Conservation (phyloP, 2,888 invertebrate species). For the Tenthredo livida region DNA sequence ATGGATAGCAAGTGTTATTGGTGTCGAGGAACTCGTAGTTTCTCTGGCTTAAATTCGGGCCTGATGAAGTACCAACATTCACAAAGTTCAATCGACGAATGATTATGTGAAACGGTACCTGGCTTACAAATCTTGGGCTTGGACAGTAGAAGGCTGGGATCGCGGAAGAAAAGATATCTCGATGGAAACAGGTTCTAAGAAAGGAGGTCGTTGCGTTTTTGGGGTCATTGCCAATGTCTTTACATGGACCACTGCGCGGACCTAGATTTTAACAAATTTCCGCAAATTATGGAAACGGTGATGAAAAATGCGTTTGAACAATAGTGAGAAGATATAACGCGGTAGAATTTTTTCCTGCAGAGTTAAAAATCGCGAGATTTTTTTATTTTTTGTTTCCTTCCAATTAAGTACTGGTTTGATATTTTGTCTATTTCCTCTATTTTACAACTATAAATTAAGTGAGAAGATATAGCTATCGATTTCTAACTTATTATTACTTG, state of each 20-base stretch:
- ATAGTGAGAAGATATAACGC: neutral
- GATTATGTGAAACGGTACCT: slow-evolving; percentile 11
- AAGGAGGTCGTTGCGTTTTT: slow-evolving; percentile 73
- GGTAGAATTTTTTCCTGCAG: neutral
- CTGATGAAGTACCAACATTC: neutral
- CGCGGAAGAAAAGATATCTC: slow-evolving; percentile 56
- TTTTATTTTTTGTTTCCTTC: neutral
- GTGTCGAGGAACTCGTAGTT: neutral
- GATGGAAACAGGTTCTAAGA: slow-evolving; percentile 71
- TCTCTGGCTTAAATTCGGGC: neutral
- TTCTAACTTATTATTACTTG: neutral
- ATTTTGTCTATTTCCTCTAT: neutral
- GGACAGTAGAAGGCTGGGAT: slow-evolving; percentile 21
- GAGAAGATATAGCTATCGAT: neutral
- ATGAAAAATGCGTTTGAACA: neutral
- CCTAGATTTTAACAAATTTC: neutral
- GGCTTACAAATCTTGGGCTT: slow-evolving; percentile 52
- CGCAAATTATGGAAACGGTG: neutral
- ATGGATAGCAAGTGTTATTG: neutral
- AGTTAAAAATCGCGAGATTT: neutral
- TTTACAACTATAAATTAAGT: neutral
- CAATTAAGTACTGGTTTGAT: neutral
- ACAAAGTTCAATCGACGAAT: neutral
- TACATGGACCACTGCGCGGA: slow-evolving; percentile 30
- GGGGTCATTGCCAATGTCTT: slow-evolving; percentile 71